A percentile compares a stretch with the other conserved stretches of the same genome.
Conservation (phyloP, 2,113 vertebrate species). For the Bos indicus region DNA sequence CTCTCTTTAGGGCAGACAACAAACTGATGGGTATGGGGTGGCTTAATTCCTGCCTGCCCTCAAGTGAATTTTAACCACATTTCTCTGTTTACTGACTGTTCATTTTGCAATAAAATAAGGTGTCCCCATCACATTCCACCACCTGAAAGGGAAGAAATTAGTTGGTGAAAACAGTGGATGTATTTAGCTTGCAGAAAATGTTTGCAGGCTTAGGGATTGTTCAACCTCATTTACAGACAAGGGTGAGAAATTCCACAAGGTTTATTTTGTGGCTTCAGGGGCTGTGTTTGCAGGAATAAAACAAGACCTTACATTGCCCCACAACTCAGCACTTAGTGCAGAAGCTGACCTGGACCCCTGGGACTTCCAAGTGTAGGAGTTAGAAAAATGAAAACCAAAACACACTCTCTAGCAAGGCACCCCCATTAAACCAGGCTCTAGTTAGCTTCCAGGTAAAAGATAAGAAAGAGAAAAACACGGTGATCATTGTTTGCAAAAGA, state of each 20-base stretch:
- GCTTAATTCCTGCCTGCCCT: not conserved
- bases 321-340: not conserved
- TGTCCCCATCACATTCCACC: not conserved
- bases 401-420: not conserved
- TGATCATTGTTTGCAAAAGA: not conserved
- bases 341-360: not conserved
- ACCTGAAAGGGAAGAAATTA: not conserved
- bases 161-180: not conserved
- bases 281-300: not conserved
- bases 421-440: not conserved
- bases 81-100: conserved; percentile 15
- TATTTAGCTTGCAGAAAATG: not conserved
- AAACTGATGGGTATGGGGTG: not conserved
- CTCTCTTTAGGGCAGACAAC: not conserved
- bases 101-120: not conserved
- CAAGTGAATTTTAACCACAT: not conserved
- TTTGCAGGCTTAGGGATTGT: not conserved
- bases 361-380: not conserved
- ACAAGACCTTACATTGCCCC: not conserved
- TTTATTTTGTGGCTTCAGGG: not conserved
- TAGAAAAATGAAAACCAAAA: not conserved
- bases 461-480: not conserved
- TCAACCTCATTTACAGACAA: not conserved
- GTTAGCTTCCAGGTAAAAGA: not conserved
- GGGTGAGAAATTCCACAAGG: not conserved